Base-by-base conservation (phyloP, 2,888 invertebrate species). In the Platerodrilus igneus region DNA sequence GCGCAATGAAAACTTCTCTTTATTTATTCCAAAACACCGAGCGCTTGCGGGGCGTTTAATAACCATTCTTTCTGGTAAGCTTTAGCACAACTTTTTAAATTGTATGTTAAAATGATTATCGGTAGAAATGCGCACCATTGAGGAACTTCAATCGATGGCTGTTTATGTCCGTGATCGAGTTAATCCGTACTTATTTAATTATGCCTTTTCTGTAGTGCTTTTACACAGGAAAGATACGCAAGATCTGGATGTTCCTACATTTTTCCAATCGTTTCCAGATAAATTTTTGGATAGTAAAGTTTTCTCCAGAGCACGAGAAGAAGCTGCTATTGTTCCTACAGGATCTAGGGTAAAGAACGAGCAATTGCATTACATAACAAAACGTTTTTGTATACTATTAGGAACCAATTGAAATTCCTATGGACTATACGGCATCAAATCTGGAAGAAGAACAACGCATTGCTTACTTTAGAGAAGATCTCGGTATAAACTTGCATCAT, bases 401-500 rank as follows among this genome's bases (percentile, higher is more conserved):
- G 82, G 67, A 72, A 56, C 78, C 83, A 0, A 73, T 88, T 27
- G 76, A 76, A 31, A 81, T 88, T 48, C 84, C 86, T 0, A 60
- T 68, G 14, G 82, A 86, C 68, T 87, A 81, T 63, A 86, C 89
- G 0, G 89, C 87, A 0, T 77, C 81, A 0, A 76, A 80, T 47
- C 57, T 73, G 2, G 87, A 90, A 55, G 79, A 79, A 1, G 90
- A 91, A 56, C 88, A 90, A 63, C 77, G 83, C 3, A 65, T 87
- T 43, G 83, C 86, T 17, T 91, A 90, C 67, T 90, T 86, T 75
- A 77, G 89, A 22, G 90, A 90, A 63, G 90, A 89, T 64, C 72
- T 88, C 44, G 88, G 87, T 48, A 74, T 90, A 53, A 90, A 90
- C 68, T 78, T 87, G 32, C 90, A 90, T 64, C 90, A 91, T 63